phyloP scores from a whole-genome alignment of 2,888 invertebrate species.

The Dioctria rufipes region DNA sequence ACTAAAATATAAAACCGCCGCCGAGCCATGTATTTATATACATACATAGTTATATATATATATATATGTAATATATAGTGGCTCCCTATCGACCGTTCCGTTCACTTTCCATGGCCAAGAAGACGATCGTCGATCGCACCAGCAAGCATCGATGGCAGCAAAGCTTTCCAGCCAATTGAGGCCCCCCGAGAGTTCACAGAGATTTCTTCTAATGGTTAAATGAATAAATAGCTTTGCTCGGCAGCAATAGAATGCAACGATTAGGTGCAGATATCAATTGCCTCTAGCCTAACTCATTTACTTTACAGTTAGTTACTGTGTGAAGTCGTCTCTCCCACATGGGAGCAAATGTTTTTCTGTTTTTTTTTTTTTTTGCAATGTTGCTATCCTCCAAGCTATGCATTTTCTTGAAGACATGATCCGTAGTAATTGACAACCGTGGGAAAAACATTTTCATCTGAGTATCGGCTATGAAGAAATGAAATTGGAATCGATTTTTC shows the following conservation, averaged over 20 bases:
- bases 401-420: slow-evolving; percentile 51
- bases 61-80: no score
- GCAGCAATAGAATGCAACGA: slow-evolving; percentile 33
- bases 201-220: slow-evolving; percentile 10
- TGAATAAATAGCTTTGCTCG: neutral
- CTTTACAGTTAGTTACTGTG: neutral
- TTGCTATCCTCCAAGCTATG: slow-evolving; percentile 38
- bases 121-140: slow-evolving; percentile 14
- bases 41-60: no score
- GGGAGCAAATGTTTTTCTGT: slow-evolving; percentile 20
- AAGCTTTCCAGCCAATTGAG: slow-evolving; percentile 18
- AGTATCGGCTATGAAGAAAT: slow-evolving; percentile 4
- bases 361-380: slow-evolving; percentile 26
- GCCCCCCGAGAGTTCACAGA: neutral
- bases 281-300: slow-evolving; percentile 10
- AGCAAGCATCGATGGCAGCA: neutral
- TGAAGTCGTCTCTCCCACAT: slow-evolving; percentile 34
- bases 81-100: neutral
- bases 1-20: neutral
- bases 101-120: slow-evolving; percentile 50
- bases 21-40: no score
- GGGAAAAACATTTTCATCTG: slow-evolving; percentile 49
- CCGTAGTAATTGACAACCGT: slow-evolving; percentile 50
- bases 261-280: slow-evolving; percentile 43
- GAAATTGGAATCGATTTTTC: slow-evolving; percentile 22